These are phyloP conservation scores for Odocoileus virginianus DNA, from an alignment of 2,113 vertebrate species.

Conservation along the genomic window DNA sequence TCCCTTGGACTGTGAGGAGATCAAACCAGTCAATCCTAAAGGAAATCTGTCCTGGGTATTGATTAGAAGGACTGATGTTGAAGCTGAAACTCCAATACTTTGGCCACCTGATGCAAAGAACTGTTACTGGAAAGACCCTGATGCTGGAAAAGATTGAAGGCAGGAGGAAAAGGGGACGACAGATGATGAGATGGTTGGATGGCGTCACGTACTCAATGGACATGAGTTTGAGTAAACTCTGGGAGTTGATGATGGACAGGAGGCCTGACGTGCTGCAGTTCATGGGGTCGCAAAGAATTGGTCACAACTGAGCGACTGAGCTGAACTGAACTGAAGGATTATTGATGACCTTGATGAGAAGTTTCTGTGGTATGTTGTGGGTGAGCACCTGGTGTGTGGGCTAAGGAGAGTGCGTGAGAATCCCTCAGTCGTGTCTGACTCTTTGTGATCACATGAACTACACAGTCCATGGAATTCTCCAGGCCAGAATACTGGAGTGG, in stretches of 20 bases:
- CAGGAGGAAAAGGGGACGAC: not conserved
- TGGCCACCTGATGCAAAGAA: not conserved
- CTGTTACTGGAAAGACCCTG: not conserved
- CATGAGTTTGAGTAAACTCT: not conserved
- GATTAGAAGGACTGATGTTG: not conserved
- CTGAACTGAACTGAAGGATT: not conserved
- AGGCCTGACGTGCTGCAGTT: not conserved
- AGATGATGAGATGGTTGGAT: not conserved
- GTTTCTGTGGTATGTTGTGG: not conserved
- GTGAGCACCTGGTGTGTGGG: not conserved
- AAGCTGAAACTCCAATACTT: not conserved
- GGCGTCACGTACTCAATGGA: rapidly evolving
- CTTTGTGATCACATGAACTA: not conserved
- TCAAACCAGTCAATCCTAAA: not conserved
- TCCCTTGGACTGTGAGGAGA: not conserved
- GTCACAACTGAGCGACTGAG: not conserved
- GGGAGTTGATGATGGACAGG: not conserved
- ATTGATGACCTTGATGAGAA: not conserved
- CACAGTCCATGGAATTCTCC: not conserved
- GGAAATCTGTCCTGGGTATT: not conserved
- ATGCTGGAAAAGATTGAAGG: not conserved
- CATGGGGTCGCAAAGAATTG: not conserved
- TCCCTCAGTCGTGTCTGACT: rapidly evolving
- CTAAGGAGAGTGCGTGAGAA: not conserved
- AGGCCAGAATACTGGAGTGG: not conserved